phyloP scores from a whole-genome alignment of 2,888 invertebrate species.

The Eupithecia dodoneata region DNA sequence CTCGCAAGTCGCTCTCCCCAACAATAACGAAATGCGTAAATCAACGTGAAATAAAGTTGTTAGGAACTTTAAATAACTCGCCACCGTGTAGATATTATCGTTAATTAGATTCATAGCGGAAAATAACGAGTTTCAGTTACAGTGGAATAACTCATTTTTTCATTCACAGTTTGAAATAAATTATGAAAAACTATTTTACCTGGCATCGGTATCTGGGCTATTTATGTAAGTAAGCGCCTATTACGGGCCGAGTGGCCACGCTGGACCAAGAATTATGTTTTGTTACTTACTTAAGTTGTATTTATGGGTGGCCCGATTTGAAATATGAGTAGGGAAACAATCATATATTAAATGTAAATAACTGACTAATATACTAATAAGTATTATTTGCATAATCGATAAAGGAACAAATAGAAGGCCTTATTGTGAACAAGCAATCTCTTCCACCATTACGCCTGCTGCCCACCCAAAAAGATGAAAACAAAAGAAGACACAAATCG shows the following conservation, averaged over 20 bases:
- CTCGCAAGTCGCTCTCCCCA: not conserved
- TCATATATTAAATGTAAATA: too few relatives aligned
- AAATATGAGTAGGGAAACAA: not conserved
- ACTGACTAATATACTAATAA: not conserved
- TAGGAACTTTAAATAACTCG: conserved; percentile 40
- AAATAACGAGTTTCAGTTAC: conserved; percentile 39
- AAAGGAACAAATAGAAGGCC: not conserved
- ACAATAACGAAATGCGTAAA: conserved; percentile 34
- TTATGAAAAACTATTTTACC: conserved; percentile 22
- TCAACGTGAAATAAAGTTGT: conserved; percentile 37
- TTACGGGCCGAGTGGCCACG: not conserved
- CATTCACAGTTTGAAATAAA: conserved; percentile 18
- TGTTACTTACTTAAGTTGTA: not conserved
- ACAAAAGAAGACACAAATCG: not conserved
- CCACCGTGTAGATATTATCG: conserved; percentile 43
- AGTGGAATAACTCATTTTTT: conserved; percentile 28
- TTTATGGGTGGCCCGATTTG: not conserved
- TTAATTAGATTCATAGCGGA: conserved; percentile 39
- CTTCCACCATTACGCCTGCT: not conserved
- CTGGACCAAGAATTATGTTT: not conserved
- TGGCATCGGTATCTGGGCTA: conserved; percentile 17
- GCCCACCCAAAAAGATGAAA: not conserved
- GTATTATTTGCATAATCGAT: not conserved
- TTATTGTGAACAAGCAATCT: not conserved
- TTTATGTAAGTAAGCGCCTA: conserved; percentile 13